A percentile compares a stretch with the other conserved stretches of the same genome.
These are phyloP conservation scores for Cisticola juncidis DNA, from an alignment of 2,113 vertebrate genomes.

Conservation along the genomic window DNA sequence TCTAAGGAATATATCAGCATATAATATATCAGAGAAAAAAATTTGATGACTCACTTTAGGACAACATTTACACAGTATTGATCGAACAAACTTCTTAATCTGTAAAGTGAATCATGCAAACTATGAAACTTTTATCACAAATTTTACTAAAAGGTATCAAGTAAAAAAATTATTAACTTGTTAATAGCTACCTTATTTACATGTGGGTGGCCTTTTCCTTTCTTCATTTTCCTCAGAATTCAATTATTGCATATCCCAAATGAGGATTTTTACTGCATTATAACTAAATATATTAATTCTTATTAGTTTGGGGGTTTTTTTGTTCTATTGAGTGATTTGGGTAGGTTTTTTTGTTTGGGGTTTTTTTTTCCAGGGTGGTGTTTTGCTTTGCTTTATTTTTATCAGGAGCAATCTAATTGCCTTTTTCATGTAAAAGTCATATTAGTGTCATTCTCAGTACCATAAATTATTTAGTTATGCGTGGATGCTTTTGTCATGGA, in stretches of 20 bases:
- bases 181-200: background rate
- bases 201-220: background rate
- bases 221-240: background rate
- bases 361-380: background rate
- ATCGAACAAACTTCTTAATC: background rate
- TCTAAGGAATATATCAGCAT: background rate
- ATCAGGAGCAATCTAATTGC: background rate
- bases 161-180: background rate
- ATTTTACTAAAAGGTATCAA: background rate
- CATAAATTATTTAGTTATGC: background rate
- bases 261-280: background rate
- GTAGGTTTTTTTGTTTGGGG: fast-evolving
- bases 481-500: background rate
- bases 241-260: background rate
- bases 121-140: background rate
- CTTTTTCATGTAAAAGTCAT: background rate
- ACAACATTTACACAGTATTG: background rate
- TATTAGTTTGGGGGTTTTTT: background rate
- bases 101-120: background rate
- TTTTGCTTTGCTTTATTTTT: background rate
- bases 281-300: background rate
- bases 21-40: too few relatives aligned
- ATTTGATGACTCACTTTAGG: background rate
- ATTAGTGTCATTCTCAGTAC: background rate
- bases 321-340: background rate